A percentile compares a stretch with the other conserved stretches of the same genome.
Evolutionary conservation across 2,888 invertebrate genomes (phyloP).

Genomic region (Rhyacophila evoluta): DNA sequence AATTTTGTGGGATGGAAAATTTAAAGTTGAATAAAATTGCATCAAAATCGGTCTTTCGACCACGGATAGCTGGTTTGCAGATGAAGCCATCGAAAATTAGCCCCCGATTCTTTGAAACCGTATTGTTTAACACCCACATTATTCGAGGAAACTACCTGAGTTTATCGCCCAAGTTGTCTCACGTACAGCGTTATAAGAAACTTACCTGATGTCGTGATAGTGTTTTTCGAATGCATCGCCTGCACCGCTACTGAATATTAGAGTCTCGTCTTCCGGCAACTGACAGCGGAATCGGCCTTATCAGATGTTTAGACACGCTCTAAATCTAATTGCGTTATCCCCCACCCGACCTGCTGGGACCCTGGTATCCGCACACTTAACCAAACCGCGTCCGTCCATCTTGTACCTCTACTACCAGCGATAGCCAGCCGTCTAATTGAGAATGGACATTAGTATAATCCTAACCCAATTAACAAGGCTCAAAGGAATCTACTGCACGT

Average conservation of each 20-base stretch:
- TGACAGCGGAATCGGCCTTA: background rate
- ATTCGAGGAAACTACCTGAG: too few species aligned
- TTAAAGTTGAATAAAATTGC: too few species aligned
- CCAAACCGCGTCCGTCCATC: background rate
- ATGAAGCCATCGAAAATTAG: too few species aligned
- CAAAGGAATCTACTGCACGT: background rate
- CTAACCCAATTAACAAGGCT: background rate
- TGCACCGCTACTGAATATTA: background rate
- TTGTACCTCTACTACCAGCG: background rate
- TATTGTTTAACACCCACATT: too few species aligned
- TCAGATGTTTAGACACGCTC: slow-evolving; percentile 23
- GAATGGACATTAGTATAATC: slow-evolving; percentile 8
- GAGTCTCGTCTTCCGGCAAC: background rate
- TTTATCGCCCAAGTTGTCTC: too few species aligned
- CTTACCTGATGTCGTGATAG: too few species aligned
- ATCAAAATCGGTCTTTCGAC: too few species aligned
- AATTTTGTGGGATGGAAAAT: too few species aligned
- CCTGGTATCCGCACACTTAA: background rate
- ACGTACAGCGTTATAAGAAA: too few species aligned
- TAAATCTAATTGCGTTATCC: slow-evolving; percentile 17
- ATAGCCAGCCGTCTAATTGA: background rate
- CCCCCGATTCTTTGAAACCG: too few species aligned
- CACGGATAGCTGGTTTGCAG: too few species aligned
- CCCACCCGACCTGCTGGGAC: background rate
- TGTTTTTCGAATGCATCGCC: too few species aligned